These are phyloP conservation scores for Nomada lathburiana DNA, from an alignment of 2,888 invertebrate genomes.

Conservation along the genomic window DNA sequence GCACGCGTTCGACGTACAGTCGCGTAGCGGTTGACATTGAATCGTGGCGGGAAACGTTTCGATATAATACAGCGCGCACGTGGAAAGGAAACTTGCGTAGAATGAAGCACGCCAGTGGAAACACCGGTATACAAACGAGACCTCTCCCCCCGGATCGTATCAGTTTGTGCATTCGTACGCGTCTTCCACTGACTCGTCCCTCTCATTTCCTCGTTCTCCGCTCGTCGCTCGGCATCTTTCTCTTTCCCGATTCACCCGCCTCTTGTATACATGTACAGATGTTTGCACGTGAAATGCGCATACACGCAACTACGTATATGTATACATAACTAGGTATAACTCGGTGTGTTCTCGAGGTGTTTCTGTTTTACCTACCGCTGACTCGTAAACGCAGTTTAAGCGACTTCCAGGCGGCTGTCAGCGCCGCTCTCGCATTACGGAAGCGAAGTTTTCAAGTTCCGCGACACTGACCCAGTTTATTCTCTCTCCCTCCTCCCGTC, in stretches of 20 bases:
- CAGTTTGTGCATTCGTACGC: slow-evolving; percentile 63
- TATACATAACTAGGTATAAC: slow-evolving; percentile 70
- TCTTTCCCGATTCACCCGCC: slow-evolving; percentile 9
- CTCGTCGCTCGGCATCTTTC: slow-evolving; percentile 25
- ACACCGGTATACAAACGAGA: slow-evolving; percentile 67
- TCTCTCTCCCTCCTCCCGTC: slow-evolving; percentile 56
- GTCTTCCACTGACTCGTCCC: slow-evolving; percentile 44
- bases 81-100: slow-evolving; percentile 65
- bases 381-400: slow-evolving; percentile 79
- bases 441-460: slow-evolving; percentile 84
- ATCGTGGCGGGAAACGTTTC: slow-evolving; percentile 62
- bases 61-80: slow-evolving; percentile 64
- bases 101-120: slow-evolving; percentile 53
- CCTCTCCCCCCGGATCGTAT: slow-evolving; percentile 41
- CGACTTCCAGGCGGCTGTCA: slow-evolving; percentile 75
- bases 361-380: slow-evolving; percentile 79
- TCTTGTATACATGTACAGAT: neutral
- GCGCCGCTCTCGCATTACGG: slow-evolving; percentile 81
- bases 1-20: slow-evolving; percentile 52
- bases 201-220: slow-evolving; percentile 37
- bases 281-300: neutral
- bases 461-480: slow-evolving; percentile 84
- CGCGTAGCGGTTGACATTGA: slow-evolving; percentile 70
- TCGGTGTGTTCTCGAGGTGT: slow-evolving; percentile 70
- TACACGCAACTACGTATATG: slow-evolving; percentile 5